Evolutionary conservation across 2,113 vertebrate species (phyloP).

Genomic region (Clinocottus analis): DNA sequence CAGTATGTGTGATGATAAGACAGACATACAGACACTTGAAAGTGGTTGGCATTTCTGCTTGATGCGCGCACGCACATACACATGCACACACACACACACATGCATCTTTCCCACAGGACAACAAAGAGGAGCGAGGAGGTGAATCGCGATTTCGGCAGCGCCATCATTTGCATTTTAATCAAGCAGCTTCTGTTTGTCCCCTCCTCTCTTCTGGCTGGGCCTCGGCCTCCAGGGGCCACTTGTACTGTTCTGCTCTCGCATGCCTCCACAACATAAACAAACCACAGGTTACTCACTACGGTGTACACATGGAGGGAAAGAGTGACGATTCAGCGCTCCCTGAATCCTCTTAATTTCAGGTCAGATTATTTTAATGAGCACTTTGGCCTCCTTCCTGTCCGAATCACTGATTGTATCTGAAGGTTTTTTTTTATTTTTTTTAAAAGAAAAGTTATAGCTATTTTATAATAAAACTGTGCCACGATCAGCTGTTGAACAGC

Average conservation of each 20-base stretch:
- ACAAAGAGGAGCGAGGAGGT: slow-evolving; percentile 13
- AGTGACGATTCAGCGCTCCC: background rate
- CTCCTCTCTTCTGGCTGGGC: slow-evolving; percentile 45
- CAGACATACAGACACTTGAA: background rate
- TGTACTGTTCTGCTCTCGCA: slow-evolving; percentile 48
- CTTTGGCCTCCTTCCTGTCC: background rate
- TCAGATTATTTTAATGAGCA: slow-evolving; percentile 6
- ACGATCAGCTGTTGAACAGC: too few species aligned
- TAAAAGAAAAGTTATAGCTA: too few species aligned
- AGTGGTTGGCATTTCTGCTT: slow-evolving; percentile 23
- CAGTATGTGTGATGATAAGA: slow-evolving; percentile 9
- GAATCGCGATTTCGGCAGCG: slow-evolving; percentile 46
- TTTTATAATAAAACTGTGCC: too few species aligned
- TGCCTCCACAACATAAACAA: slow-evolving; percentile 45
- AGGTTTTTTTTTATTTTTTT: too few species aligned
- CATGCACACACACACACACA: slow-evolving; percentile 9
- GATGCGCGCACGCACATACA: slow-evolving; percentile 14
- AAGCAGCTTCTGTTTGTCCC: slow-evolving; percentile 67
- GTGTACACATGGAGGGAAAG: background rate
- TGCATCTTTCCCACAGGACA: too few species aligned
- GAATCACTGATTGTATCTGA: background rate
- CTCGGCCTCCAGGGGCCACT: slow-evolving; percentile 65
- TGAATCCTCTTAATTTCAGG: background rate
- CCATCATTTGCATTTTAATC: slow-evolving; percentile 83
- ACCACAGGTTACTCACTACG: slow-evolving; percentile 40